Conservation (phyloP, 2,797 vertebrate species). For the Diplodus puntazzo region DNA sequence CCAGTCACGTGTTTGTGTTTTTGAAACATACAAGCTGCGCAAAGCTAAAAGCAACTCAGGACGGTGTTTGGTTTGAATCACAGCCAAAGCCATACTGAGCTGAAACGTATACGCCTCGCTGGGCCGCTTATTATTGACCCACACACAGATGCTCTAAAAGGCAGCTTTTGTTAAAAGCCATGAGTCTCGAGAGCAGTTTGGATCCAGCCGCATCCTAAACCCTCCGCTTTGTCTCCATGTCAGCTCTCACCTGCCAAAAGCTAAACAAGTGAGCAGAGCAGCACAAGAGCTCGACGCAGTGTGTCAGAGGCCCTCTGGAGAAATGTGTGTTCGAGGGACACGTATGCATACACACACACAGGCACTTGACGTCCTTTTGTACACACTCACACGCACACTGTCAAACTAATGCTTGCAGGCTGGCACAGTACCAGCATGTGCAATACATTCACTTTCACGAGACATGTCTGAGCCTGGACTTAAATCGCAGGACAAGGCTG, state of each 20-base stretch:
- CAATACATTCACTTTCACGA: conserved; percentile 3
- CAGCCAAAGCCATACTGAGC: conserved; percentile 53
- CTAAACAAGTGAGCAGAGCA: conserved; percentile 48
- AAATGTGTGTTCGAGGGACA: conserved; percentile 2
- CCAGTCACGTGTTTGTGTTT: conserved; percentile 33
- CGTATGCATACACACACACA: conserved; percentile 5
- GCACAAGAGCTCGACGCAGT: conserved; percentile 15
- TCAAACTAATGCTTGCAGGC: neutral
- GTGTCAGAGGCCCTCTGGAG: conserved; percentile 20
- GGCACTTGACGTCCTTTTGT: neutral
- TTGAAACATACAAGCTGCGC: conserved; percentile 9
- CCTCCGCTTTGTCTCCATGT: conserved; percentile 52
- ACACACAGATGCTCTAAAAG: conserved; percentile 46
- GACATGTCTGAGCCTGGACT: conserved; percentile 51
- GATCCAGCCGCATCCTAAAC: conserved; percentile 53
- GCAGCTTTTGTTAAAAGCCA: conserved; percentile 52
- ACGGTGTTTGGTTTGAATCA: conserved; percentile 59
- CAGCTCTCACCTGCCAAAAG: conserved; percentile 33
- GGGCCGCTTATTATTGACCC: conserved; percentile 54
- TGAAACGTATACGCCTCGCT: conserved; percentile 41
- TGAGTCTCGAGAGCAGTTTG: conserved; percentile 22
- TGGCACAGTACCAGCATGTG: conserved; percentile 34
- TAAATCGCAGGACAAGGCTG: conserved; percentile 42
- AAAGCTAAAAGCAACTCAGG: conserved; percentile 24
- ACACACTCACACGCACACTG: neutral